These are phyloP conservation scores for Melinaea menophilus DNA, from an alignment of 2,888 invertebrate genomes.

Conservation along the genomic window DNA sequence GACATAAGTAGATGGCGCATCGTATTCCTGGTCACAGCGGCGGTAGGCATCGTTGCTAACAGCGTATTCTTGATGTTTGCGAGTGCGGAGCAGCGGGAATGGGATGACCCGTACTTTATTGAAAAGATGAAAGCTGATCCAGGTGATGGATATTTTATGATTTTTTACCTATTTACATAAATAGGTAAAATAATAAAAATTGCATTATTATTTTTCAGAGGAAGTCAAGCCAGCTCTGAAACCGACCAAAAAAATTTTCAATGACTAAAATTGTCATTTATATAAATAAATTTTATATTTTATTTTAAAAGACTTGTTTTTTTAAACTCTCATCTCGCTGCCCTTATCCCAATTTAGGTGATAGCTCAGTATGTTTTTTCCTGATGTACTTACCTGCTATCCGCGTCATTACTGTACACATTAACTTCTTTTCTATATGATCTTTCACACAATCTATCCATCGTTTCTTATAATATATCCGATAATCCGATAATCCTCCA, in stretches of 20 bases:
- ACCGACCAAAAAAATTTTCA: conserved; percentile 9
- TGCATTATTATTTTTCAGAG: conserved; percentile 44
- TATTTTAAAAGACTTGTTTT: too few species aligned
- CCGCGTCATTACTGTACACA: too few species aligned
- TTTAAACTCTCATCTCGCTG: too few species aligned
- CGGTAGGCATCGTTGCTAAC: conserved; percentile 79
- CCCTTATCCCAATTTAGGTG: too few species aligned
- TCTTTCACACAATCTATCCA: too few species aligned
- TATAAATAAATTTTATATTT: too few species aligned
- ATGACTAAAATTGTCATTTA: background rate
- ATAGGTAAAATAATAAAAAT: background rate
- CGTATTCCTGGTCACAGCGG: conserved; percentile 84
- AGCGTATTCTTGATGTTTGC: conserved; percentile 83
- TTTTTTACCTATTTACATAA: background rate
- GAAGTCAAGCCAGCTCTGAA: conserved; percentile 49
- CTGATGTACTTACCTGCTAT: too few species aligned
- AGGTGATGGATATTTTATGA: conserved; percentile 40
- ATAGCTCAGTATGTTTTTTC: too few species aligned
- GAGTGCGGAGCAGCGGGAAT: conserved; percentile 81
- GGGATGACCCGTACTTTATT: conserved; percentile 80
- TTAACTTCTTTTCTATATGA: too few species aligned
- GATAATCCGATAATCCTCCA: too few species aligned
- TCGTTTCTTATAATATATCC: too few species aligned
- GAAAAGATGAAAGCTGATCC: conserved; percentile 46
- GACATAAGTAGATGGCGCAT: conserved; percentile 82